Evolutionary conservation across 1,140 invertebrate species (phyloP).

Genomic region (Zaprionus africanus): DNA sequence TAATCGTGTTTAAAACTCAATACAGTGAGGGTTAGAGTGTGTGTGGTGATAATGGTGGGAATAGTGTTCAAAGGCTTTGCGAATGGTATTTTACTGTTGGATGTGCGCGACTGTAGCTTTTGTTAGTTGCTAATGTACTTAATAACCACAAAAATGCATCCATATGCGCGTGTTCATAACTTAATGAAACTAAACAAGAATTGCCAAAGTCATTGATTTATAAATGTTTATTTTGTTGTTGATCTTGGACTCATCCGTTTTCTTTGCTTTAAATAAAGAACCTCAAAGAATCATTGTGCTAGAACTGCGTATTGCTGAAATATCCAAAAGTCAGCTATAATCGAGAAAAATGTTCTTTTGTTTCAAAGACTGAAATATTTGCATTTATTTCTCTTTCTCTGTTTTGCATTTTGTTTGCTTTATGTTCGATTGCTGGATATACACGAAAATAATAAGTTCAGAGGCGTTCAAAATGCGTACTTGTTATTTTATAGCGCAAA

Average conservation of each 20-base stretch:
- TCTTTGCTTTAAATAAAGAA: background rate
- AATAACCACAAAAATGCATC: constrained; percentile 13
- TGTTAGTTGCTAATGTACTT: constrained; percentile 19
- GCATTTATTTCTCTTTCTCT: background rate
- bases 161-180: constrained; percentile 16
- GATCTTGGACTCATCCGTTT: background rate
- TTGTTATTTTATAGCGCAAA: background rate
- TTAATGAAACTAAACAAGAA: constrained; percentile 49
- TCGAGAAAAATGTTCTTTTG: background rate
- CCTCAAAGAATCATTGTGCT: background rate
- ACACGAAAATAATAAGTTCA: background rate
- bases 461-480: background rate
- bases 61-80: background rate
- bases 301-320: background rate
- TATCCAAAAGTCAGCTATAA: background rate
- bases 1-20: too few species aligned
- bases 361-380: background rate
- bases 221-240: background rate
- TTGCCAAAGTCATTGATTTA: constrained; percentile 24
- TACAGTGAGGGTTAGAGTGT: too few species aligned
- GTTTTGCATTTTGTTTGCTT: background rate
- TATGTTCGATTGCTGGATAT: background rate
- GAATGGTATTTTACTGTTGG: background rate
- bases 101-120: background rate
- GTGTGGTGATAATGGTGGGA: too few species aligned